These are phyloP conservation scores for Aricia artaxerxes DNA, from an alignment of 2,888 invertebrate species.

Conservation along the genomic window DNA sequence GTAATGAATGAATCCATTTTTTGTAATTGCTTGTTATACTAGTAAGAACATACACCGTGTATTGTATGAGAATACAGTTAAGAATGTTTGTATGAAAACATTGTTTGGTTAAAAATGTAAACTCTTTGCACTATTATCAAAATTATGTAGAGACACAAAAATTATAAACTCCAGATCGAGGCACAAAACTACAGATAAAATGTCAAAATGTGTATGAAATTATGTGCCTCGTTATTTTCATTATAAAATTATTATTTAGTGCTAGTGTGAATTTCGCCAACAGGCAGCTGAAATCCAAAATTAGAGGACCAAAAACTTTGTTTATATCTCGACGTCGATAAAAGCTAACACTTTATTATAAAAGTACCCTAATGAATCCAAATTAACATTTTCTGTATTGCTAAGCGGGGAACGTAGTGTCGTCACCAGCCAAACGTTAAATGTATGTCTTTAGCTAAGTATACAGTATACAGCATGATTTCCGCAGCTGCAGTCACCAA, in stretches of 20 bases:
- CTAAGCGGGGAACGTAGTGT: too few species aligned
- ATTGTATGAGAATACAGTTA: background rate
- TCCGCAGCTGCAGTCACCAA: background rate
- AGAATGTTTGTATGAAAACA: background rate
- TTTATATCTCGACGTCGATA: too few species aligned
- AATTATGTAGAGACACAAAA: too few species aligned
- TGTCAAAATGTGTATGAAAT: too few species aligned
- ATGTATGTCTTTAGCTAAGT: background rate
- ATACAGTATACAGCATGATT: background rate
- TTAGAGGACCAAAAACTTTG: background rate
- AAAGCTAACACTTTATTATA: too few species aligned
- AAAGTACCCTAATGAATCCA: too few species aligned
- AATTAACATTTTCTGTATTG: too few species aligned
- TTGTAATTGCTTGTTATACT: conserved; percentile 27
- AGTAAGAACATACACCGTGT: background rate
- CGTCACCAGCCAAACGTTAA: background rate
- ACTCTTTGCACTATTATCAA: background rate
- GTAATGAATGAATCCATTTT: conserved; percentile 21
- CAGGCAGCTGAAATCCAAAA: background rate
- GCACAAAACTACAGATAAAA: too few species aligned
- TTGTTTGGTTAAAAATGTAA: background rate
- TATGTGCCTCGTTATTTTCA: too few species aligned
- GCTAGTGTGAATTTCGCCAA: too few species aligned
- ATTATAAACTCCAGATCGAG: too few species aligned
- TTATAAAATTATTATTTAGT: too few species aligned